phyloP scores from a whole-genome alignment of 2,113 vertebrate species.

The Serinus canaria region DNA sequence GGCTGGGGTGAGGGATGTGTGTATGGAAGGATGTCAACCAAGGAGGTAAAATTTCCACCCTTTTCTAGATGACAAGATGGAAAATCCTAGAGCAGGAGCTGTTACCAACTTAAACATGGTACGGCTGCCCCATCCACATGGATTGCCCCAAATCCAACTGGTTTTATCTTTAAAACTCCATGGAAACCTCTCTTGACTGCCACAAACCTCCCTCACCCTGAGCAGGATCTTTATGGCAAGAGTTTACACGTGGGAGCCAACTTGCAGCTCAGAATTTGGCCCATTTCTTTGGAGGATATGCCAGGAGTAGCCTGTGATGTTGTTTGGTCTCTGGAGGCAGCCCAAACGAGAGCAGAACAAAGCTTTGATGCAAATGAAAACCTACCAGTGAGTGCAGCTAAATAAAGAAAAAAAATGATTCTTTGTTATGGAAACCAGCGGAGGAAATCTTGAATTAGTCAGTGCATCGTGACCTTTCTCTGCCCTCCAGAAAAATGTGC shows the following conservation, averaged over 20 bases:
- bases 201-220: background rate
- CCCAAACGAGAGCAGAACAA: slow-evolving; percentile 63
- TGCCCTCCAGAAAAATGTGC: slow-evolving; percentile 44
- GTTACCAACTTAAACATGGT: background rate
- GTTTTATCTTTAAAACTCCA: background rate
- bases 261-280: slow-evolving; percentile 26
- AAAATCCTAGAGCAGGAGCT: background rate
- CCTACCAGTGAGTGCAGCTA: slow-evolving; percentile 51
- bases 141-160: background rate
- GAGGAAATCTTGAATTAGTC: slow-evolving; percentile 71
- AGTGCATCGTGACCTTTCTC: slow-evolving; percentile 61
- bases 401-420: slow-evolving; percentile 59
- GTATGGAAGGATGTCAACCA: background rate
- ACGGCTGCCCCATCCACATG: background rate
- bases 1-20: background rate
- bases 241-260: background rate
- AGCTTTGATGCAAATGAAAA: slow-evolving; percentile 65
- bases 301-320: slow-evolving; percentile 47
- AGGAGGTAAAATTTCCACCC: background rate
- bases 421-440: slow-evolving; percentile 65
- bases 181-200: background rate
- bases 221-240: background rate
- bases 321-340: slow-evolving; percentile 51
- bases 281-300: slow-evolving; percentile 28
- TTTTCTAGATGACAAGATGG: background rate